Evolutionary conservation across 2,113 vertebrate species (phyloP).

Genomic region (Carettochelys insculpta): DNA sequence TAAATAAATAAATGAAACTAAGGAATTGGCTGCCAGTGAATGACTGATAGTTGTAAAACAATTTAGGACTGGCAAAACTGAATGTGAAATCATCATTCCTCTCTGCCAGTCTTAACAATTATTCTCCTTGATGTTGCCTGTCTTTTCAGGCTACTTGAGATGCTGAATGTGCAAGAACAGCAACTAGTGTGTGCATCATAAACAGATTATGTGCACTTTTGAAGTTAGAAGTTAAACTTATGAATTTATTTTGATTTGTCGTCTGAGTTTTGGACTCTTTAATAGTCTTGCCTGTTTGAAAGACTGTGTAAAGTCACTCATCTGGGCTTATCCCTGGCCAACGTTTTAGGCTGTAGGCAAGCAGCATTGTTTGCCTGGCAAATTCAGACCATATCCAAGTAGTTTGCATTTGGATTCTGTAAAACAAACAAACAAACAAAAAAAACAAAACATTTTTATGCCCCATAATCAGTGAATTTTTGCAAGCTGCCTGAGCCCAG

Average conservation of each 20-base stretch:
- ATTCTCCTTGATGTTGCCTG: background rate
- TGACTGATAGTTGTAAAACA: background rate
- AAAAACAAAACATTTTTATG: slow-evolving; percentile 26
- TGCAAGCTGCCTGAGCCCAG: slow-evolving; percentile 30
- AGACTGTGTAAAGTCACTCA: background rate
- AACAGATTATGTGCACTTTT: background rate
- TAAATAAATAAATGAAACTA: no score
- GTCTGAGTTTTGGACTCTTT: background rate
- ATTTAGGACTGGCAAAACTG: background rate
- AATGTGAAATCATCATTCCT: background rate
- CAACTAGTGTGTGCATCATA: background rate
- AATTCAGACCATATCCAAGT: background rate
- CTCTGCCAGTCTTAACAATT: background rate
- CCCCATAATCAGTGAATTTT: slow-evolving; percentile 17
- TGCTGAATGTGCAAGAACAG: background rate
- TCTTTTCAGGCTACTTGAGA: background rate
- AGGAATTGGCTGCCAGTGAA: background rate
- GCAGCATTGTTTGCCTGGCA: background rate
- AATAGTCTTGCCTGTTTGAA: background rate
- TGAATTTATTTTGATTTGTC: background rate
- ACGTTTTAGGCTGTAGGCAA: background rate
- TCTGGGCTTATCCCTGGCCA: background rate
- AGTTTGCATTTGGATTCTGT: background rate
- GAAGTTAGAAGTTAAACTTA: background rate
- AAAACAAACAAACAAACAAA: no score